Evolutionary conservation across 2,888 invertebrate species (phyloP), one percentile per base, ranked within the genome.

Genomic region (Plebejus argus): DNA sequence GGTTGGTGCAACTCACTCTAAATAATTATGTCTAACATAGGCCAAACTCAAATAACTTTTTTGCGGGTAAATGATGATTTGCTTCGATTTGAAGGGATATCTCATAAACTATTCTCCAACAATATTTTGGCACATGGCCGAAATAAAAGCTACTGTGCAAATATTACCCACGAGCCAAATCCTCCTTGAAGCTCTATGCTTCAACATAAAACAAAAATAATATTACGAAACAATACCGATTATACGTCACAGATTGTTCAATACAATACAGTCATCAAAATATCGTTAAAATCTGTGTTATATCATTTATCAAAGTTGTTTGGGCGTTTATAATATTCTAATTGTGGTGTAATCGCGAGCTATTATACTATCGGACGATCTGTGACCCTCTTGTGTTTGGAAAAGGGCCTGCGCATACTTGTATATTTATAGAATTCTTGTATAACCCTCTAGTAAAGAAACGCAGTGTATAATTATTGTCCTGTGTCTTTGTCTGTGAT

Each of bases 261-360:
- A 33, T 15, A 66, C 15, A 66, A 66, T 28, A 66, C 66, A 66
- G 66, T 66, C 28, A 66, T 66, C 66, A 66, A 66, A 66, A 66
- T 15, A 66, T 66, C 66, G 15, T 66, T 66, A 66, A 28, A 53
- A 33, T 15, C 23, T 12, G 23, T 23, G 28, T 66, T 66, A 18
- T 5, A 18, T 66, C 66, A 66, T 66, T 66, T 66, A 66, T 66
- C 66, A 66, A 66, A 66, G 66, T 66, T 66, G 28, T 28, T 33
- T 66, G 18, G 28, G 66, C 66, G 66, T 66, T 66, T 66, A 66
- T 66, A 66, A 66, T 28, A 66, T 66, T 66, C 4, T 66, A 66
- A 66, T 66, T 66, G 66, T 66, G 66, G 66, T 66, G 18, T 33
- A 66, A 66, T 66, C 66, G 18, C 15, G 1, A 28, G 66, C 66